phyloP scores from a whole-genome alignment of 2,797 vertebrate species.

The Cryptoblepharus egeriae region DNA sequence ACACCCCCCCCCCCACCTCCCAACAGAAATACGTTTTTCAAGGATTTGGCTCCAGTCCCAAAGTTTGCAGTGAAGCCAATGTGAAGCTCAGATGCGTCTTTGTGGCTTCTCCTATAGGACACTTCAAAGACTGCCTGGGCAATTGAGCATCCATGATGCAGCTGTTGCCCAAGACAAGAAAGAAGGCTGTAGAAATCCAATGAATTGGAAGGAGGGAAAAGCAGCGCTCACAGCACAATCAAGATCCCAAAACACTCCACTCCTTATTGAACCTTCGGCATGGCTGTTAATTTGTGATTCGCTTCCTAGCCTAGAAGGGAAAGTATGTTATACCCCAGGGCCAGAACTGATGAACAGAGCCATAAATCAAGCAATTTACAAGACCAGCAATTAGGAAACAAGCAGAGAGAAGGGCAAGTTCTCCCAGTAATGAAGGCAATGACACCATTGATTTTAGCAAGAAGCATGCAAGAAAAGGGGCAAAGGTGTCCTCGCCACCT shows the following conservation, averaged over 20 bases:
- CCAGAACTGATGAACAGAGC: constrained; percentile 68
- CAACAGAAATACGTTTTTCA: not conserved
- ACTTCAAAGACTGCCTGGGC: constrained; percentile 62
- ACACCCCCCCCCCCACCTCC: no score
- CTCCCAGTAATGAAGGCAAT: constrained; percentile 67
- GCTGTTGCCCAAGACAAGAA: constrained; percentile 57
- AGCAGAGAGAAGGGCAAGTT: constrained; percentile 69
- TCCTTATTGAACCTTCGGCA: constrained; percentile 69
- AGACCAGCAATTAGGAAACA: constrained; percentile 76
- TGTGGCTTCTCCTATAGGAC: constrained; percentile 60
- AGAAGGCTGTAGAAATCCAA: constrained; percentile 41
- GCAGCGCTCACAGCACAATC: constrained; percentile 52
- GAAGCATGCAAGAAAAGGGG: constrained; percentile 41
- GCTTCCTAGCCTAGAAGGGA: constrained; percentile 74
- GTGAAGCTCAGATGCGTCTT: constrained; percentile 55
- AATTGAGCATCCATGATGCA: constrained; percentile 34
- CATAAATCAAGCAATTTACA: constrained; percentile 79
- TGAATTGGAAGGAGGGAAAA: constrained; percentile 45
- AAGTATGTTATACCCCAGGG: constrained; percentile 72
- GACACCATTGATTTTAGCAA: constrained; percentile 56
- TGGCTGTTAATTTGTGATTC: constrained; percentile 76
- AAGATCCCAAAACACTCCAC: constrained; percentile 72
- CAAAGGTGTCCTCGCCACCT: constrained; percentile 20
- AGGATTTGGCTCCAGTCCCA: constrained; percentile 44
- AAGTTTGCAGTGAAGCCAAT: constrained; percentile 35